Evolutionary conservation across 2,797 vertebrate genomes (phyloP), one percentile per base, ranked within the genome.

Genomic region (Cynopterus sphinx): DNA sequence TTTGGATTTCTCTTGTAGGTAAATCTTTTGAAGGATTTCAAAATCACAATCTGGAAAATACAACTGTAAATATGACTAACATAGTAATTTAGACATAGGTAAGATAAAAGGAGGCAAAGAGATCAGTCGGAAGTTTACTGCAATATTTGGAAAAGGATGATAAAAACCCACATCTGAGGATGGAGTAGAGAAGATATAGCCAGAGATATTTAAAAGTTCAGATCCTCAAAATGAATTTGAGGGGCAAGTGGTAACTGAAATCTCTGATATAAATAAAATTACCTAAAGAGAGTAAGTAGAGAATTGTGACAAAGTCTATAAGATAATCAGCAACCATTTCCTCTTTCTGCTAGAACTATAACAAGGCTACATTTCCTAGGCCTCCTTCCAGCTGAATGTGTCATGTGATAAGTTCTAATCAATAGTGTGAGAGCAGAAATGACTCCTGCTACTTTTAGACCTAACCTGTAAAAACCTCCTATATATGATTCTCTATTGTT

Each of bases 401-500:
- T 95, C 49, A 92, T 63, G n/a, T 94, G 92, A 13, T 78, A 88
- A 78, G 17, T 57, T 89, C 17, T 93, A 92, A 78, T 39, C 67
- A 85, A 53, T 12, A 24, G 28, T 33, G 3, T 84, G 10, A 39
- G 43, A 94, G 33, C 49, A 79, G 71, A 92, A 95, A 41, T 24
- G 49, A 92, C 12, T 79, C 16, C 28, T 65, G n/a, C 31, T 67
- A n/a, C 33, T 59, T 91, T 43, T 59, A 53, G 39, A 0, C 6
- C 59, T 71, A 63, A 39, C 5, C 22, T 51, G 19, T 33, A 67
- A 87, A 81, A 90, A 10, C 1, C 33, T 91, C 17, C 74, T 11
- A 31, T 26, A 21, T 6, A 31, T 17, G 33, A 36, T 22, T 16
- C 49, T 74, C 43, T 49, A 19, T 49, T 81, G 4, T 49, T 49